Percentiles rank a stretch among this genome's conserved stretches.
These are phyloP conservation scores for Anoura caudifer DNA, from an alignment of 2,113 vertebrate species.

Conservation along the genomic window DNA sequence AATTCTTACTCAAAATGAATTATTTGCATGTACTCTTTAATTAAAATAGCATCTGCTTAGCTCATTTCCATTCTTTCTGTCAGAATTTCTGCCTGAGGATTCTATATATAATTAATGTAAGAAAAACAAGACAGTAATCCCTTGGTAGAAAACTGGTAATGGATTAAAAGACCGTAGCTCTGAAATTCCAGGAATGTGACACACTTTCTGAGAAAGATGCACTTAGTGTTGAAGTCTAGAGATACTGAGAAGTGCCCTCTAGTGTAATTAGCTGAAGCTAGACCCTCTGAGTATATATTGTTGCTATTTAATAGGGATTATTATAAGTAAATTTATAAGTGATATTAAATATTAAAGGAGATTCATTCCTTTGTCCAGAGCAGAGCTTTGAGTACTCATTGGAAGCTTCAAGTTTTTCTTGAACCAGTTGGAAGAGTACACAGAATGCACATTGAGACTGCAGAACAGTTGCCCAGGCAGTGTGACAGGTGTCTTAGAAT, in stretches of 20 bases:
- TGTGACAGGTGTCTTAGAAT: not conserved
- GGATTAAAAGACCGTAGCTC: slow-evolving; percentile 69
- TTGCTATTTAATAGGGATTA: slow-evolving; percentile 20
- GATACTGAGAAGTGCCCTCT: slow-evolving; percentile 32
- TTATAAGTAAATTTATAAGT: slow-evolving; percentile 5
- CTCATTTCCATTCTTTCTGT: slow-evolving; percentile 75
- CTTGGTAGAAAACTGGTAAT: slow-evolving; percentile 75
- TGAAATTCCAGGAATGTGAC: slow-evolving; percentile 71
- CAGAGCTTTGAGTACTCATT: not conserved
- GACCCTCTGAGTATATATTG: not conserved
- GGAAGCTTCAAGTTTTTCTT: not conserved
- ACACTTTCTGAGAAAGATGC: slow-evolving; percentile 63
- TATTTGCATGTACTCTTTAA: slow-evolving; percentile 51
- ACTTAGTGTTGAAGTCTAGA: slow-evolving; percentile 47
- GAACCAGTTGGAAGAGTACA: not conserved
- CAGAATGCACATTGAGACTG: not conserved
- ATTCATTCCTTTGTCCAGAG: not conserved
- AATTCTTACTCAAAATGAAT: slow-evolving; percentile 43
- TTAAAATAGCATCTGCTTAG: slow-evolving; percentile 69
- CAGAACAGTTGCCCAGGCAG: not conserved
- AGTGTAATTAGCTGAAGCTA: slow-evolving; percentile 52
- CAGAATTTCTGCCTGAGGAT: slow-evolving; percentile 72
- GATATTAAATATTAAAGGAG: not conserved
- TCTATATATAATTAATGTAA: slow-evolving; percentile 81
- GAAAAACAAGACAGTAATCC: slow-evolving; percentile 76